phyloP scores from a whole-genome alignment of 2,888 invertebrate species.

The Parnassius mnemosyne region DNA sequence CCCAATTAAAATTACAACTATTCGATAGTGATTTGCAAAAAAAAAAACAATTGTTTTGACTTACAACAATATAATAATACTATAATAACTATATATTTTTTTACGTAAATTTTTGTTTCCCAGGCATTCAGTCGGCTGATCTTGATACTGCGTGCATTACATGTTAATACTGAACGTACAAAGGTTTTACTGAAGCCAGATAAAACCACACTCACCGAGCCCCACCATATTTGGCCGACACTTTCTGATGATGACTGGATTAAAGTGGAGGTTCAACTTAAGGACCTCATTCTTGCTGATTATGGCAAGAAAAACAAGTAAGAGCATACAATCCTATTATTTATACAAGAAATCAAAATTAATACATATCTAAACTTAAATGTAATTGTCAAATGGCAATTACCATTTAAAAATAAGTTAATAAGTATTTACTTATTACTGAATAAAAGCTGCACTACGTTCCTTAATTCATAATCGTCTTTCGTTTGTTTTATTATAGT shows the following conservation, averaged over 20 bases:
- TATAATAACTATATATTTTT: too few relatives aligned
- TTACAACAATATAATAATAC: too few relatives aligned
- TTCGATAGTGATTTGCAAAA: too few relatives aligned
- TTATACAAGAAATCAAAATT: too few relatives aligned
- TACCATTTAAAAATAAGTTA: too few relatives aligned
- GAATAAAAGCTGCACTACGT: too few relatives aligned
- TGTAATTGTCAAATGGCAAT: too few relatives aligned
- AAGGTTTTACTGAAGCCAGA: conserved; percentile 99
- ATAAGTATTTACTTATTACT: too few relatives aligned
- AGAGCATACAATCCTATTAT: conserved; percentile 37
- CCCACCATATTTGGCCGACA: conserved; percentile 99
- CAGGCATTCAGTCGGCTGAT: conserved; percentile 98
- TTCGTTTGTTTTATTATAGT: conserved; percentile 53
- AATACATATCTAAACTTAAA: too few relatives aligned
- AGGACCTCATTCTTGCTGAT: conserved; percentile 98
- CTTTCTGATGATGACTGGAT: conserved; percentile 99
- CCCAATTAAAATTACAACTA: too few relatives aligned
- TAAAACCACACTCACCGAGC: conserved; percentile 99
- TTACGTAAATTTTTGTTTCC: not conserved
- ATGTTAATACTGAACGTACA: conserved; percentile 99
- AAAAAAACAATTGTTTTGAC: too few relatives aligned
- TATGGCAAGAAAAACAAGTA: conserved; percentile 99
- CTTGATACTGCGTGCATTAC: conserved; percentile 96
- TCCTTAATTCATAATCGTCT: too few relatives aligned
- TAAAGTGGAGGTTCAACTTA: conserved; percentile 98